These are phyloP conservation scores for Ganaspis sp. DNA, from an alignment of 1,140 invertebrate species.

Conservation along the genomic window DNA sequence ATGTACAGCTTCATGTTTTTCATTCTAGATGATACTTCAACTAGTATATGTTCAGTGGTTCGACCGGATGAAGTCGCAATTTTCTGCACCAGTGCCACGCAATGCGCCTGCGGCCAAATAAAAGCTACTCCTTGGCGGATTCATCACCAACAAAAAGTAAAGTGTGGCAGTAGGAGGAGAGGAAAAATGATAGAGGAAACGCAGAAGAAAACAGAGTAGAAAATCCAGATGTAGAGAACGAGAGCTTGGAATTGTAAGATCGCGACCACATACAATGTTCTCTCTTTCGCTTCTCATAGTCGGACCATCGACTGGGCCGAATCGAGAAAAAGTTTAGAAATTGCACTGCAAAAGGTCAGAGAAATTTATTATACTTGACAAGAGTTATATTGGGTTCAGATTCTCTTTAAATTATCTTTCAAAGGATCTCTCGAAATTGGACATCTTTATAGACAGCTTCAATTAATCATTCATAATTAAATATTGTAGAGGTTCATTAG, in stretches of 20 bases:
- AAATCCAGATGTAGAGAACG: neutral
- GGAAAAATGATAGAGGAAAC: neutral
- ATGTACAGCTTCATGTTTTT: neutral
- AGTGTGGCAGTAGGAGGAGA: neutral
- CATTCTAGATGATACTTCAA: neutral
- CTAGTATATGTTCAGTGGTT: neutral
- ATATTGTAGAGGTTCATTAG: too few species aligned
- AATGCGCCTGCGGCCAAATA: slow-evolving; percentile 26
- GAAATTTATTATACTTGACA: slow-evolving; percentile 13
- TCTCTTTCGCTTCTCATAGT: slow-evolving; percentile 19
- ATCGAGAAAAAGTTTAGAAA: neutral
- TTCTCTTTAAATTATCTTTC: neutral
- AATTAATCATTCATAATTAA: too few species aligned
- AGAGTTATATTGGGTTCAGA: neutral
- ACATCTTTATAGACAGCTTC: neutral
- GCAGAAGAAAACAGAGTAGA: neutral
- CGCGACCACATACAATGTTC: slow-evolving; percentile 3
- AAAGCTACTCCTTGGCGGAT: slow-evolving; percentile 14
- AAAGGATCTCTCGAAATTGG: neutral
- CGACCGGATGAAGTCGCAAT: slow-evolving; percentile 20
- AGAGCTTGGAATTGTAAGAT: slow-evolving; percentile 22
- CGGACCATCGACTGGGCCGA: neutral
- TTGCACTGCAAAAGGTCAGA: slow-evolving; percentile 27
- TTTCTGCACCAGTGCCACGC: slow-evolving; percentile 17
- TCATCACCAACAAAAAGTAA: slow-evolving; percentile 17